A percentile compares a stretch with the other conserved stretches of the same genome.
These are phyloP conservation scores for Meda fulgida DNA, from an alignment of 2,797 vertebrate species.

Conservation along the genomic window DNA sequence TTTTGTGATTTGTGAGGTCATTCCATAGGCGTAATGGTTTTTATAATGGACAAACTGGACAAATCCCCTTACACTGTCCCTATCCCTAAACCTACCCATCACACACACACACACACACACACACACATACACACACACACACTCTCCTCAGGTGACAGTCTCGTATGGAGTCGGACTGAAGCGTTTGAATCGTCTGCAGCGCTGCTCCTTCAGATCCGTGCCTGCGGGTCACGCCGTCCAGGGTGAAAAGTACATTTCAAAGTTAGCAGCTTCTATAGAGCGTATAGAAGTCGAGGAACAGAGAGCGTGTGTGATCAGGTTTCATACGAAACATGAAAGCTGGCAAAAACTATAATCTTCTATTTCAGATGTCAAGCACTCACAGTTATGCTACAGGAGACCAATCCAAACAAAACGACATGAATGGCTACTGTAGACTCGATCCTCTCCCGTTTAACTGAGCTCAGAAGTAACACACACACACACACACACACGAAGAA, in stretches of 20 bases:
- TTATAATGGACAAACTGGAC: too few species aligned
- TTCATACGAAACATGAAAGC: slow-evolving; percentile 22
- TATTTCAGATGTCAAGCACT: slow-evolving; percentile 9
- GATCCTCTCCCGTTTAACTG: neutral
- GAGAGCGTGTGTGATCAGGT: slow-evolving; percentile 18
- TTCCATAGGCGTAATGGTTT: too few species aligned
- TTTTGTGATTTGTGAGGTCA: too few species aligned
- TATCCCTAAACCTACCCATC: too few species aligned
- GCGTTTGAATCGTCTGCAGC: too few species aligned
- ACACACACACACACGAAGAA: too few species aligned
- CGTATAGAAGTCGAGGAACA: neutral
- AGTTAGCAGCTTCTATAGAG: slow-evolving; percentile 22
- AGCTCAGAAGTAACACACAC: too few species aligned
- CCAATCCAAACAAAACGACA: neutral
- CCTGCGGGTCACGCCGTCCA: neutral
- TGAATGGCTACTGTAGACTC: neutral
- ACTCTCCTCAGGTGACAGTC: too few species aligned
- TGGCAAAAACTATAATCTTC: slow-evolving; percentile 3
- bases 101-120: too few species aligned
- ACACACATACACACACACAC: too few species aligned
- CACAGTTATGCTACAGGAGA: neutral
- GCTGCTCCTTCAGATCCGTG: slow-evolving; percentile 21
- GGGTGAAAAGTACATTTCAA: slow-evolving; percentile 45
- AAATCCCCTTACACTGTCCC: too few species aligned
- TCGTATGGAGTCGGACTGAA: too few species aligned